Evolutionary conservation across 2,888 invertebrate genomes (phyloP).

Genomic region (Drosophila sordidapex): DNA sequence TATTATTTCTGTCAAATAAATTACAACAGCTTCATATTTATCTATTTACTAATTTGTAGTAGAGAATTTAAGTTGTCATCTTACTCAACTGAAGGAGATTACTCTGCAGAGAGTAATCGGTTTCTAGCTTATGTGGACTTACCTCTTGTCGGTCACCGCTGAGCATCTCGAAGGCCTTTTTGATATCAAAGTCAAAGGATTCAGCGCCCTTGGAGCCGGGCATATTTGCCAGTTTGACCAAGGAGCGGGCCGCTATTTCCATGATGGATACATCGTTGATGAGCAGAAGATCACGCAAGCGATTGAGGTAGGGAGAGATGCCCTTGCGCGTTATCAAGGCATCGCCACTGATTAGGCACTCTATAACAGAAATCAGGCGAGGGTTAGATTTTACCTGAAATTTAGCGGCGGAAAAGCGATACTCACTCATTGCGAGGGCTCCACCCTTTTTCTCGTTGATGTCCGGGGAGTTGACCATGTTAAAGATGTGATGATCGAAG

Average conservation of each 20-base stretch:
- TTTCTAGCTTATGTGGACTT: conserved; percentile 14
- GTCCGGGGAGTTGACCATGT: conserved; percentile 97
- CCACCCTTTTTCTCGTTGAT: conserved; percentile 98
- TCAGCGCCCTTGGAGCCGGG: conserved; percentile 97
- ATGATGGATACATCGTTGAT: conserved; percentile 96
- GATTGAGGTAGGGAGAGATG: conserved; percentile 96
- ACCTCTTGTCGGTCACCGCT: conserved; percentile 94
- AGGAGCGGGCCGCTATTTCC: conserved; percentile 97
- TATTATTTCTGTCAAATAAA: background rate
- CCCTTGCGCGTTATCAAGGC: conserved; percentile 95
- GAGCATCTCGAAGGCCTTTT: conserved; percentile 97
- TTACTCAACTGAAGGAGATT: background rate
- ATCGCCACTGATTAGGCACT: conserved; percentile 96
- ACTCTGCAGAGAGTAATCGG: background rate
- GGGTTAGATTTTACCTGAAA: background rate
- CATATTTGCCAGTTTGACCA: conserved; percentile 95
- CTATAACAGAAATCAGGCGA: conserved; percentile 85
- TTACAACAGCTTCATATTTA: too few species aligned
- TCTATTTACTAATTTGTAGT: background rate
- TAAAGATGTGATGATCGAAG: conserved; percentile 97
- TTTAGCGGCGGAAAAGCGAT: rapidly evolving
- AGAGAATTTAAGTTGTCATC: background rate
- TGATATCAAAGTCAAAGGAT: conserved; percentile 99
- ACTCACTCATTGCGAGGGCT: conserved; percentile 94
- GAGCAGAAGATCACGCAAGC: conserved; percentile 94